Percentiles rank a stretch among this genome's conserved stretches.
Conservation (phyloP, 2,888 invertebrate genomes). For the Cheilosia impressa region DNA sequence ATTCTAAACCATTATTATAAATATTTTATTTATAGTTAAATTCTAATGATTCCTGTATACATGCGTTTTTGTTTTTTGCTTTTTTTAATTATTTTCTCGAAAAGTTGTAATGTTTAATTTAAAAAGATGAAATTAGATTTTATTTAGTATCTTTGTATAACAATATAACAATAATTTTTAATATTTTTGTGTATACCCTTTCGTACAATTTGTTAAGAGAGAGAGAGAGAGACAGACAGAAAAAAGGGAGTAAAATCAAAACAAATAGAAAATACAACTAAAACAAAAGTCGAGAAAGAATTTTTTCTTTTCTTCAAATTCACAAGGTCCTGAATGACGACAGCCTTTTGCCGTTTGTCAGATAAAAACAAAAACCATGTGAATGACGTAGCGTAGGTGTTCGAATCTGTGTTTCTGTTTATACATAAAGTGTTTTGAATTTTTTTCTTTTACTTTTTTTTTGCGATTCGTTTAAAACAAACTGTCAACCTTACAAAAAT, state of each 20-base stretch:
- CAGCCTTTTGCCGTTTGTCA: too few species aligned
- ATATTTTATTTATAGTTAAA: conserved; percentile 63
- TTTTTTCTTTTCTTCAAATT: too few species aligned
- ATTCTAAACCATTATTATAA: conserved; percentile 61
- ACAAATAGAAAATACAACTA: not conserved
- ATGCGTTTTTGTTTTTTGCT: conserved; percentile 31
- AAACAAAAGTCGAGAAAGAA: too few species aligned
- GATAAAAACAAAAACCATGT: not conserved
- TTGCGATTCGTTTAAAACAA: not conserved
- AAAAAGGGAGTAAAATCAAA: not conserved
- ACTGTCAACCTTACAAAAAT: conserved; percentile 31
- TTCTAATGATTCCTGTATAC: conserved; percentile 71
- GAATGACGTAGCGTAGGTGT: not conserved
- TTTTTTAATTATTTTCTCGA: conserved; percentile 9
- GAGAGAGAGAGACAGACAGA: not conserved
- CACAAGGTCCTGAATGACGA: too few species aligned
- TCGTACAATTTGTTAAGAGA: conserved; percentile 7
- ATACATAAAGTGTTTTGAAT: conserved; percentile 12
- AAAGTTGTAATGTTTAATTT: conserved; percentile 41
- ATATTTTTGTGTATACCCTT: conserved; percentile 39
- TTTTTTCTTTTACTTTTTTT: not conserved
- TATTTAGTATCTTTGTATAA: conserved; percentile 54
- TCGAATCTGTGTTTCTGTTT: not conserved
- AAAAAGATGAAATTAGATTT: conserved; percentile 45
- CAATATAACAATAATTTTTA: conserved; percentile 63